Evolutionary conservation across 2,113 vertebrate genomes (phyloP), one percentile per base, ranked within the genome.

Genomic region (Rattus norvegicus): DNA sequence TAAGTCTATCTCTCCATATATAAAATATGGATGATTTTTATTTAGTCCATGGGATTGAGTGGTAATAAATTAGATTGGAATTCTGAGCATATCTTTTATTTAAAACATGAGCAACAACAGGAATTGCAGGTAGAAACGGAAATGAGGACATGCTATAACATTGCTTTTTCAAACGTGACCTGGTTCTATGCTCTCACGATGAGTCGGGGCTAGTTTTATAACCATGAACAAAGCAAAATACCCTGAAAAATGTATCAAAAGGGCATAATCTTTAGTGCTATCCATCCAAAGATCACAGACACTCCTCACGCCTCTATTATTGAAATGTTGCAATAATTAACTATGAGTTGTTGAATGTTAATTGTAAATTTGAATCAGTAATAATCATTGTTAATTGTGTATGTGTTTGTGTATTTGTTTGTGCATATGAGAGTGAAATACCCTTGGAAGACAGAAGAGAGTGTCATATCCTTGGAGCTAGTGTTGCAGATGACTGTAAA

Each of bases 21-120:
- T 75, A 85, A 80, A 90, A 52, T 19, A 26, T 70, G 24, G 1
- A 19, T 63, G 43, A 43, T 12, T 59, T 76, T 79, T 90, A 17
- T 2, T 8, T 6, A 63, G 5, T 49, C 88, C 52, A 49, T 47
- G 47, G 14, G 2, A 12, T 54, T 72, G 26, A 87, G 80, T 67
- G 24, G 89, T 96, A 73, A 63, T 7, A 67, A 67, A 96, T 91
- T 63, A 22, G 19, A 88, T 63, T 83, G 6, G 13, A 67, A 92
- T 19, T 73, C 36, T 13, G 16, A 84, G 8, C 9, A 77, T 12
- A 77, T 80, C 10, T 12, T 69, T 79, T 28, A 6, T 54, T 94
- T 11, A 36, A 77, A 52, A 75, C n/a, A 54, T 1, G 1, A 65
- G 24, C 49, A 75, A 33, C 47, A 72, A 8, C 2, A 81, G 2